phyloP scores from a whole-genome alignment of 2,888 invertebrate genomes.

The Yponomeuta sedellus region DNA sequence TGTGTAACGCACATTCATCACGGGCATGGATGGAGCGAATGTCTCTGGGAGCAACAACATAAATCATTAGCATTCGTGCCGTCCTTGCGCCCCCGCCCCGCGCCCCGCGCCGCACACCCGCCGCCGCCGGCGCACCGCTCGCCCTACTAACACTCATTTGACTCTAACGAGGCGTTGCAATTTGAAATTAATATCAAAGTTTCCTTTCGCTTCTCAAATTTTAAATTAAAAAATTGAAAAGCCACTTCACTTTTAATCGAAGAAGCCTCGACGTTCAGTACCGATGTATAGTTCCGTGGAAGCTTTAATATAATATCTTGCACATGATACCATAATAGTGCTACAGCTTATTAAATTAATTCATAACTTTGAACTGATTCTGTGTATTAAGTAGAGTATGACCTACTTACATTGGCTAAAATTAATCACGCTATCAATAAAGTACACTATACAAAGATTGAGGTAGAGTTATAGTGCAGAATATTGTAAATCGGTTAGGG shows the following conservation, averaged over 20 bases:
- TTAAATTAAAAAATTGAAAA: background rate
- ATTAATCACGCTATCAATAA: background rate
- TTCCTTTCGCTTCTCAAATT: background rate
- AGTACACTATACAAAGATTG: background rate
- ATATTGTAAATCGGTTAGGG: background rate
- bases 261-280: background rate
- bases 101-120: slow-evolving; percentile 25
- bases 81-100: slow-evolving; percentile 21
- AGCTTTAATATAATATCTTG: too few relatives aligned
- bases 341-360: background rate
- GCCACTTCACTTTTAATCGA: background rate
- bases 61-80: slow-evolving; percentile 49
- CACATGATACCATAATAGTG: background rate
- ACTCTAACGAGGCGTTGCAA: slow-evolving; percentile 8
- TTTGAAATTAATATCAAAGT: slow-evolving; percentile 12
- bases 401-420: background rate
- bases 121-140: slow-evolving; percentile 20
- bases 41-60: slow-evolving; percentile 53
- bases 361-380: background rate
- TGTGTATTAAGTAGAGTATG: background rate
- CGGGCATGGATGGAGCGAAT: slow-evolving; percentile 39
- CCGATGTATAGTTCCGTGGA: background rate
- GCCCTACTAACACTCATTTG: slow-evolving; percentile 15
- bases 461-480: background rate
- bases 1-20: slow-evolving; percentile 54